Base-by-base conservation (phyloP, 2,797 vertebrate genomes). In the Steatocranus sp. region DNA sequence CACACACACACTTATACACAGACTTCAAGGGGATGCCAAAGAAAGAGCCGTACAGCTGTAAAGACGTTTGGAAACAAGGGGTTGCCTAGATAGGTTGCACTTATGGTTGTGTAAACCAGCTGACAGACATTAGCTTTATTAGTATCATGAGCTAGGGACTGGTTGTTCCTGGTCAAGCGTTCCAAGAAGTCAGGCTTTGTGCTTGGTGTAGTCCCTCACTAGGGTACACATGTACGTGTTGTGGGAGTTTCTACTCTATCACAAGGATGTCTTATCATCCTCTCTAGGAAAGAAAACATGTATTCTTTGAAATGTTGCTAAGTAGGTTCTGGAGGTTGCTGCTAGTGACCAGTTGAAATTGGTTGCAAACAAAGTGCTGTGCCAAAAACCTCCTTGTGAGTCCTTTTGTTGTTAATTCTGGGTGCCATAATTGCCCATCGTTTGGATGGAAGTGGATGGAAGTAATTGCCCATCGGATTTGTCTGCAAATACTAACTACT, bases 71-170 rank as follows among this genome's bases (percentile, higher is more conserved):
- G 76, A 48, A 81, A 66, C 80, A 41, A 79, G 58, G 66, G 58
- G 36, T 48, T 51, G 50, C 34, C 48, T 68, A 38, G 27, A 58
- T 50, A n/a, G 36, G 61, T 58, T 82, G 82, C 73, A 74, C 51
- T 76, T 68, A 46, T 17, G 2, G 27, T 56, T 77, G 61, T 83
- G 81, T 82, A 81, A 91, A 90, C 78, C 83, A 73, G 75, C 91
- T 88, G 82, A 86, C 84, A 92, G 82, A 87, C 87, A 89, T 87
- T 85, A 85, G 63, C 85, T 90, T 86, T 87, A 88, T 91, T 89
- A 92, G 86, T 90, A 87, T 94, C 92, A 89, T 75, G 86, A 82
- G 90, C 14, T 32, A 76, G 53, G 27, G 61, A 75, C 81, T 81
- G 80, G 84, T 88, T 84, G 87, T 82, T 87, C 58, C 58, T 46